Conservation (phyloP, 1,140 invertebrate species). For the Drosophila subpulchrella region DNA sequence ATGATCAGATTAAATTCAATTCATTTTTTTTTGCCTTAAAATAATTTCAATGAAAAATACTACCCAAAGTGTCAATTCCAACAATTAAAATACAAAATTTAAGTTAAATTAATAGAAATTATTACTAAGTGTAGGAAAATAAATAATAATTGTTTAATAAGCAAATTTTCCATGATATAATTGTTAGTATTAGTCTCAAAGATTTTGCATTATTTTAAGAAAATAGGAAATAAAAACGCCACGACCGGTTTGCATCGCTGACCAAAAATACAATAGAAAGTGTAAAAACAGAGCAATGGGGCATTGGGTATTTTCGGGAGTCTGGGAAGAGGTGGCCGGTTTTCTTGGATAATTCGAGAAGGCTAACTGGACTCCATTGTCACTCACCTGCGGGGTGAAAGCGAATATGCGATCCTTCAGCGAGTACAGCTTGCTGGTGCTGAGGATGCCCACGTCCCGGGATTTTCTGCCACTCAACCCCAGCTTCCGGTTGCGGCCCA, state of each 20-base stretch:
- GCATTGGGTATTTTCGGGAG: slow-evolving; percentile 18
- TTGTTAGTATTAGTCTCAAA: background rate
- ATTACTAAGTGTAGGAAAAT: no score
- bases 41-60: background rate
- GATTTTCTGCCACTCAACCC: slow-evolving; percentile 97
- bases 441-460: slow-evolving; percentile 97
- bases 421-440: slow-evolving; percentile 99
- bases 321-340: slow-evolving; percentile 10
- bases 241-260: slow-evolving; percentile 12
- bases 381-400: slow-evolving; percentile 97
- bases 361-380: slow-evolving; percentile 4
- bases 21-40: background rate
- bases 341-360: background rate
- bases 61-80: no score
- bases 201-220: background rate
- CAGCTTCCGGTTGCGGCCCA: slow-evolving; percentile 97
- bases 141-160: background rate
- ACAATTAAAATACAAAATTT: no score
- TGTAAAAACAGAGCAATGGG: slow-evolving; percentile 8
- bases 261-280: slow-evolving; percentile 4
- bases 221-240: no score
- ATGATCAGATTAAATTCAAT: background rate
- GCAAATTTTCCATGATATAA: background rate
- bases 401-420: slow-evolving; percentile 98
- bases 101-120: no score